A percentile compares a stretch with the other conserved stretches of the same genome.
Conservation (phyloP, 2,888 invertebrate species). For the Hofmannophila pseudospretella region DNA sequence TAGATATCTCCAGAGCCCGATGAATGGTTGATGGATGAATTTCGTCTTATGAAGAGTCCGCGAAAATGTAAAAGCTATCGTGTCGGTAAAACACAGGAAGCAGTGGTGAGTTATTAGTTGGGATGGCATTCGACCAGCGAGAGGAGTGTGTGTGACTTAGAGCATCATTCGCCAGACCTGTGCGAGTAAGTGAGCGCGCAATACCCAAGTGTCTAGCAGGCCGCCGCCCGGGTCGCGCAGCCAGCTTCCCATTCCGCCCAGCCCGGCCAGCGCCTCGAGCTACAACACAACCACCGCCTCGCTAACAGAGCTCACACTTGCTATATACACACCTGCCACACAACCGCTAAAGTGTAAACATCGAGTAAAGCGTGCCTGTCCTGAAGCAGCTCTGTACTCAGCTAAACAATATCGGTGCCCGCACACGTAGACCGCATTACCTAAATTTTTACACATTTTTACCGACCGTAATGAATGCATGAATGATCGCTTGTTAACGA, state of each 20-base stretch:
- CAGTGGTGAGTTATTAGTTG: slow-evolving; percentile 9
- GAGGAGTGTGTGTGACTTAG: slow-evolving; percentile 37
- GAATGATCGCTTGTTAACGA: slow-evolving; percentile 5
- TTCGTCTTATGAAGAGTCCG: neutral
- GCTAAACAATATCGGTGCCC: neutral
- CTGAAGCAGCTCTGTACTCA: too few relatives aligned
- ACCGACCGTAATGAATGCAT: slow-evolving; percentile 4
- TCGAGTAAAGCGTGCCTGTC: too few relatives aligned
- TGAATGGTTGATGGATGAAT: neutral
- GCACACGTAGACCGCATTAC: too few relatives aligned
- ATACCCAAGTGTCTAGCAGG: slow-evolving; percentile 77
- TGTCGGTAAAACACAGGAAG: slow-evolving; percentile 12
- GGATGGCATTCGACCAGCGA: slow-evolving; percentile 18
- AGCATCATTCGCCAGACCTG: slow-evolving; percentile 65
- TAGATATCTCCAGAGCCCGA: neutral
- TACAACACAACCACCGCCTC: slow-evolving; percentile 57
- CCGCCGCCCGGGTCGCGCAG: slow-evolving; percentile 62
- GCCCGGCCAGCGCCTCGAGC: slow-evolving; percentile 76
- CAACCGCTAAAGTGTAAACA: too few relatives aligned
- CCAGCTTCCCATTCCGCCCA: slow-evolving; percentile 71
- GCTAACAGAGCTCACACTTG: slow-evolving; percentile 20
- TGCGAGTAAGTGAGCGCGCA: slow-evolving; percentile 78
- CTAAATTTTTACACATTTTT: too few relatives aligned
- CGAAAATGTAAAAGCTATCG: neutral
- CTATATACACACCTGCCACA: neutral